These are phyloP conservation scores for Andrena hattorfiana DNA, from an alignment of 2,888 invertebrate genomes.

Conservation along the genomic window DNA sequence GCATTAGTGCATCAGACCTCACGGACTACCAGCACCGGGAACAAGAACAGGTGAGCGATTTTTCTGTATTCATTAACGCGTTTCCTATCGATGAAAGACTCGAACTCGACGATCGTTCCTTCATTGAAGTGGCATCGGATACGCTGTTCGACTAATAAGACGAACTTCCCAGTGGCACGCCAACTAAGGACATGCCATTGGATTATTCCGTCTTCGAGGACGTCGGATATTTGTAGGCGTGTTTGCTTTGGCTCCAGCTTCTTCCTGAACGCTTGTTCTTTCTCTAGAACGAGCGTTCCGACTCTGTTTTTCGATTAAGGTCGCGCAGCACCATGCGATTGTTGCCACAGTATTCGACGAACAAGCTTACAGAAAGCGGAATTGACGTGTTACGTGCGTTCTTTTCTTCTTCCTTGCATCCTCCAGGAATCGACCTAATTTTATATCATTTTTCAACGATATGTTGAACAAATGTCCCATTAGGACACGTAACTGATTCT, in stretches of 20 bases:
- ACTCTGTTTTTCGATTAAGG: constrained; percentile 37
- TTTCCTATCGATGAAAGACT: not conserved
- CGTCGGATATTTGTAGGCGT: constrained; percentile 32
- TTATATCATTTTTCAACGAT: not conserved
- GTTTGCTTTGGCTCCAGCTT: not conserved
- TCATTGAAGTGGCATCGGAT: constrained; percentile 29
- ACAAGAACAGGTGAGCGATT: constrained; percentile 44
- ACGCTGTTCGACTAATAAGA: not conserved
- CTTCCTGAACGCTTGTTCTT: not conserved
- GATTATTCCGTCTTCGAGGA: constrained; percentile 23
- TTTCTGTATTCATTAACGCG: not conserved
- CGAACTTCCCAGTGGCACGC: constrained; percentile 11
- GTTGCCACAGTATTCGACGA: constrained; percentile 19
- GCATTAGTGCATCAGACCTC: constrained; percentile 24
- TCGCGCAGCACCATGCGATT: constrained; percentile 28
- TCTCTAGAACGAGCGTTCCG: not conserved
- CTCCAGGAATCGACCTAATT: not conserved
- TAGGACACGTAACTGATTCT: not conserved
- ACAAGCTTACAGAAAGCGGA: not conserved
- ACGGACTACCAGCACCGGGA: not conserved
- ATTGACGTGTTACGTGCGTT: not conserved
- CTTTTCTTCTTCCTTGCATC: not conserved
- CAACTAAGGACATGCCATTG: constrained; percentile 48
- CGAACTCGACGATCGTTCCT: not conserved
- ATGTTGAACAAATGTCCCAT: not conserved